Evolutionary conservation across 1,140 invertebrate species (phyloP), one percentile per base, ranked within the genome.

Genomic region (Melanaphis sacchari): DNA sequence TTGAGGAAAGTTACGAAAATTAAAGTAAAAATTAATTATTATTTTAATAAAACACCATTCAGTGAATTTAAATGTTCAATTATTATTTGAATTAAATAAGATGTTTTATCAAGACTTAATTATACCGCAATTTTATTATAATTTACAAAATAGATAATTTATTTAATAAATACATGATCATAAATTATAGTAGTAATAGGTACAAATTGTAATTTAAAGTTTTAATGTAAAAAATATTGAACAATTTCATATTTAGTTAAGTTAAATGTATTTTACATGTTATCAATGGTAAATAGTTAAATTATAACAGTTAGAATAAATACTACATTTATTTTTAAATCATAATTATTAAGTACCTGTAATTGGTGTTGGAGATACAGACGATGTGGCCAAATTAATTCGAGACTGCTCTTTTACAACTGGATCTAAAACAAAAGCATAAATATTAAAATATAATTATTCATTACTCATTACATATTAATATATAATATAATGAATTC

Each of bases 401-500:
- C 97, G 96, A 94, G 96, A 97, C 95, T 98, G 97, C 95, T 98
- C 98, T 96, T 98, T 98, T 94, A 98, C 97, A 95, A 98, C 97
- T 94, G 98, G 98, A 96, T 97, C 98, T 98, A 96, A 91, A 96
- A 96, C 94, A 94, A 94, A 94, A 94, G 89, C 66, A 52, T 92
- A 94, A 26, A 90, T 91, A 31, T 24, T 49, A 85, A 36, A 46
- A 36, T 46, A 81, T 22, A 36, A 81, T 81, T 84, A 84, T 84
- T 84, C 26, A 84, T 84, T n/a, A n/a, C 11, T 66, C 9, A 66
- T 11, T 15, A 11, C 31, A 66, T 11, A 66, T 66, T 31, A 15
- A 66, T 31, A n/a, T n/a, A n/a, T n/a, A 59, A 59, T 15, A 59
- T 31, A 31, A 66, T 31, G 7, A 24, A 59, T 59, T 59, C 8